A percentile compares a stretch with the other conserved stretches of the same genome.
Evolutionary conservation across 1,140 invertebrate genomes (phyloP).

Genomic region (Penaeus vannamei): DNA sequence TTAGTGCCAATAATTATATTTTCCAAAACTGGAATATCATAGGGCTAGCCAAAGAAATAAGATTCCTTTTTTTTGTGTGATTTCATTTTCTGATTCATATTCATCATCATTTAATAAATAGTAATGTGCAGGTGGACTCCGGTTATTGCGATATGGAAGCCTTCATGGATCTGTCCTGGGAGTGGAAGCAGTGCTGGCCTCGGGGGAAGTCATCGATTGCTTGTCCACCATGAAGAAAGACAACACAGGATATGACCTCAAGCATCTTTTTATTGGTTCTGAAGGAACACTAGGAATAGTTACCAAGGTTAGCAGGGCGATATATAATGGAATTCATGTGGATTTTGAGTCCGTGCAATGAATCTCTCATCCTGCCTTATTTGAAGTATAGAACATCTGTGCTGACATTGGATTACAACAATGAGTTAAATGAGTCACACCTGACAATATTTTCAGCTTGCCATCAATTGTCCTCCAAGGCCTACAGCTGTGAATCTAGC

Average conservation of each 20-base stretch:
- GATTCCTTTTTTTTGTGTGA: too few species aligned
- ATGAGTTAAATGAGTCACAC: too few species aligned
- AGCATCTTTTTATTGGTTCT: conserved; percentile 97
- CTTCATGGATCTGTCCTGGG: conserved; percentile 93
- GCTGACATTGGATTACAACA: too few species aligned
- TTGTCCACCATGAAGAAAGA: conserved; percentile 93
- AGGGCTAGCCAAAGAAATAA: too few species aligned
- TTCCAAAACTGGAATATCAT: neutral
- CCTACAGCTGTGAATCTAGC: conserved; percentile 87
- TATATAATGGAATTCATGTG: too few species aligned
- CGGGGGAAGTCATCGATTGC: conserved; percentile 89
- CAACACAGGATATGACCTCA: conserved; percentile 97
- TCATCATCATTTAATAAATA: too few species aligned
- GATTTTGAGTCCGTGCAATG: too few species aligned
- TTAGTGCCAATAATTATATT: too few species aligned
- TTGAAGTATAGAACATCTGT: too few species aligned
- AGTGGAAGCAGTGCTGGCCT: conserved; percentile 92
- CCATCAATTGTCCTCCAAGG: conserved; percentile 88
- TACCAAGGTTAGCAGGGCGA: conserved; percentile 80
- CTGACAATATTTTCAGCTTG: conserved; percentile 68
- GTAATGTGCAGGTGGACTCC: conserved; percentile 77
- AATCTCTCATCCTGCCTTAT: too few species aligned
- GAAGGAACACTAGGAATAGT: conserved; percentile 97
- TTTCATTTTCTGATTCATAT: too few species aligned
- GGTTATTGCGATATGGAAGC: conserved; percentile 94